Evolutionary conservation across 2,888 invertebrate genomes (phyloP), one percentile per base, ranked within the genome.

Genomic region (Acleris sparsana): DNA sequence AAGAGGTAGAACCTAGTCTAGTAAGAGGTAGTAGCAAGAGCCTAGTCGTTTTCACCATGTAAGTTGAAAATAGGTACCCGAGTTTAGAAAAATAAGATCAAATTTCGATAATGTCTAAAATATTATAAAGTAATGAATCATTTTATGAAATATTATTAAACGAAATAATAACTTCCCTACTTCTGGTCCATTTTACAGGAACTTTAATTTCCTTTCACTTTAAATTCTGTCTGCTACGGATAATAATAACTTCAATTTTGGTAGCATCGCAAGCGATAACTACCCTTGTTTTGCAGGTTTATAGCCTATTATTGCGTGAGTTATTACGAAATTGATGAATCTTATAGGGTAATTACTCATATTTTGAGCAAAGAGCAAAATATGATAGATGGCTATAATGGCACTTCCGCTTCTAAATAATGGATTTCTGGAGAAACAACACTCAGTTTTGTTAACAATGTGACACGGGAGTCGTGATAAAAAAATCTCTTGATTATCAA

Each of bases 201-300:
- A 65, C 60, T 65, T 65, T 65, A 60, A 65, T 65, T 65, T 65
- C 65, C 65, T 55, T 56, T 64, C 64, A 51, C 65, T 61, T 60
- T 61, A 65, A 51, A 60, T 61, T 51, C 55, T 55, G 64, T 60
- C 65, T 25, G 51, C 44, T 60, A 56, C 60, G 60, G 60, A 49
- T 60, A 60, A 65, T 65, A 65, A 65, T 65, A 29, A 60, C 55
- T 60, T 55, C 44, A 44, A 22, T 44, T 53, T 22, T 17, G 20
- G 43, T 16, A 18, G 7, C 6, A 48, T 20, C n/a, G 18, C 49
- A 55, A 51, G n/a, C 63, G 39, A 65, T 55, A 59, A 55, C 51
- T 20, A 6, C n/a, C 51, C 13, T 29, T 33, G 18, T 5, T 2
- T 1, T 29, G 5, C 17, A 2, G 17, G 48, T 29, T 61, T 60